Conservation (phyloP, 2,797 vertebrate genomes). For the Cynodonichthys magdalenae region DNA sequence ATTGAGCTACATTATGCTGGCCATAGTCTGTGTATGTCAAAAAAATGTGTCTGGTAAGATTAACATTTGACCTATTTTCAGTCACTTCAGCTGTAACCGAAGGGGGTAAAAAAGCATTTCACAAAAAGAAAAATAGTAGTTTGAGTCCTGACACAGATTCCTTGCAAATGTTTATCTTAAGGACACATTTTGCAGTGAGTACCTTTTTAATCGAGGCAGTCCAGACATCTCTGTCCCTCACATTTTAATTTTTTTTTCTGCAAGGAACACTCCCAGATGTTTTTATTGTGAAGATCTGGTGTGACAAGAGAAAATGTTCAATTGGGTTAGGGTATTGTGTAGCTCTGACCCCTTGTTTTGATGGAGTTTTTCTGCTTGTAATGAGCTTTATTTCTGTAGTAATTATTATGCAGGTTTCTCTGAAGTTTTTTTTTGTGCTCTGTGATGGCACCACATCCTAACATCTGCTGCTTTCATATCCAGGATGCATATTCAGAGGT, state of each 20-base stretch:
- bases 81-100: too few species aligned
- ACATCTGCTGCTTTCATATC: constrained; percentile 16
- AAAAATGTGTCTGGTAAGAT: too few species aligned
- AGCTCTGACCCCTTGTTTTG: neutral
- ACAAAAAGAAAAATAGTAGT: too few species aligned
- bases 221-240: neutral
- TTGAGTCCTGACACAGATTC: too few species aligned
- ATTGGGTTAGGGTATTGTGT: neutral
- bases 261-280: neutral
- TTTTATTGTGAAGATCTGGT: neutral
- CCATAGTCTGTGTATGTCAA: too few species aligned
- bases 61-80: too few species aligned
- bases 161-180: too few species aligned
- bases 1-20: too few species aligned
- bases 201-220: neutral
- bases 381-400: too few species aligned
- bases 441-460: constrained; percentile 8
- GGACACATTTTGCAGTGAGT: too few species aligned
- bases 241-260: neutral
- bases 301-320: neutral
- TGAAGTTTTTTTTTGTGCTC: neutral
- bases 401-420: neutral
- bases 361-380: too few species aligned
- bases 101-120: too few species aligned
- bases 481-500: constrained; percentile 99